These are phyloP conservation scores for Eulemur albifrons DNA, from an alignment of 2,797 vertebrate species.

Conservation along the genomic window DNA sequence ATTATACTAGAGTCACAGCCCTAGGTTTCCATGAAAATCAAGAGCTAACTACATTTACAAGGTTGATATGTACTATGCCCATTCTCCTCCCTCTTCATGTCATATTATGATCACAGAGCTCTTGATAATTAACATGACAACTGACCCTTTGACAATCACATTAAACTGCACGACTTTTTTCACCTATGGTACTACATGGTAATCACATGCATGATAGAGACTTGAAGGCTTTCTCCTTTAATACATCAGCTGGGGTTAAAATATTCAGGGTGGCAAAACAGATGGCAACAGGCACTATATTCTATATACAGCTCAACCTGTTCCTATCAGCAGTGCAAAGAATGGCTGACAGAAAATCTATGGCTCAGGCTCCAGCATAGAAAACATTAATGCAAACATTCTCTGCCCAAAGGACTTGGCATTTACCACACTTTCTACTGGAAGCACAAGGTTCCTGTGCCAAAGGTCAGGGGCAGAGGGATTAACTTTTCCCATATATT, in stretches of 20 bases:
- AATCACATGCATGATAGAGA: constrained; percentile 36
- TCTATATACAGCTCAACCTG: constrained; percentile 53
- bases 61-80: not conserved
- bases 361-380: constrained; percentile 55
- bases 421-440: constrained; percentile 71
- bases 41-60: constrained; percentile 9
- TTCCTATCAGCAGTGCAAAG: constrained; percentile 58
- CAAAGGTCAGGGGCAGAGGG: constrained; percentile 45
- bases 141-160: constrained; percentile 37
- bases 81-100: accelerated
- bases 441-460: constrained; percentile 62
- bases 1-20: not conserved
- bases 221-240: constrained; percentile 8
- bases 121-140: constrained; percentile 47
- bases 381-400: constrained; percentile 73
- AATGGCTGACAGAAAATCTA: constrained; percentile 79
- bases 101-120: constrained; percentile 15
- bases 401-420: constrained; percentile 56
- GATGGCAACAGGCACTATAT: constrained; percentile 11
- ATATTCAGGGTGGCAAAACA: constrained; percentile 53
- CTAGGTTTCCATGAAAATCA: not conserved
- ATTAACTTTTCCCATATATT: constrained; percentile 60
- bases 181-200: not conserved
- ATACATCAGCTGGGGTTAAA: not conserved
- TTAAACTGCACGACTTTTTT: constrained; percentile 26